Evolutionary conservation across 2,888 invertebrate genomes (phyloP).

Genomic region (Clanis bilineata): DNA sequence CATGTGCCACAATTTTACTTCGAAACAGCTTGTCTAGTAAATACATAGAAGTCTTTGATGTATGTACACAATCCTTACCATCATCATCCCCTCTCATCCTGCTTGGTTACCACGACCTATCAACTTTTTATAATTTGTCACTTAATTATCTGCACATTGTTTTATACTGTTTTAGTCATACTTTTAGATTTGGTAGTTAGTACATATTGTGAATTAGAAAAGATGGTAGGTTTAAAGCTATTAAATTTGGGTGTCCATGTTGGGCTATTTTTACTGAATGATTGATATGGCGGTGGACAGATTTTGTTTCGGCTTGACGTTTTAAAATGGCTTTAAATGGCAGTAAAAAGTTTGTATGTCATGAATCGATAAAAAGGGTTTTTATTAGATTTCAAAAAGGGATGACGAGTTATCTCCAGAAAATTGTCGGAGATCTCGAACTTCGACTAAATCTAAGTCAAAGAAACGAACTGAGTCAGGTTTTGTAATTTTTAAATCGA

Average conservation of each 20-base stretch:
- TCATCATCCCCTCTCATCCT: conserved; percentile 7
- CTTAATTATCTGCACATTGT: neutral
- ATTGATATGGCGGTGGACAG: neutral
- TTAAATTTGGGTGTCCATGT: neutral
- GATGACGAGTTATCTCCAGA: too few species aligned
- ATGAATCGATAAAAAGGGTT: too few species aligned
- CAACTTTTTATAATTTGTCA: neutral
- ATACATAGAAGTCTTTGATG: too few species aligned
- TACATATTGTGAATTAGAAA: neutral
- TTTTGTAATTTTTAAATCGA: too few species aligned
- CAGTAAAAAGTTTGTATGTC: neutral
- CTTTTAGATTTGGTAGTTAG: neutral
- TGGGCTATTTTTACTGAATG: neutral
- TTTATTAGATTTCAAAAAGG: too few species aligned
- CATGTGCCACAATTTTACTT: too few species aligned
- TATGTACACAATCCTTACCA: conserved; percentile 3
- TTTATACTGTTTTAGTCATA: neutral
- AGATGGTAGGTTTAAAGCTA: neutral
- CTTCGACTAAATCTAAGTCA: too few species aligned
- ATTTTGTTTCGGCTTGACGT: neutral
- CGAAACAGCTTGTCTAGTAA: too few species aligned
- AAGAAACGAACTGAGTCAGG: too few species aligned
- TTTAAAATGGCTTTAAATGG: too few species aligned
- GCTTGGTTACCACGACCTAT: neutral
- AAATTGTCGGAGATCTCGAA: too few species aligned